Percentiles rank a stretch among this genome's conserved stretches.
These are phyloP conservation scores for Campoplex nolae DNA, from an alignment of 2,888 invertebrate genomes.

Conservation along the genomic window DNA sequence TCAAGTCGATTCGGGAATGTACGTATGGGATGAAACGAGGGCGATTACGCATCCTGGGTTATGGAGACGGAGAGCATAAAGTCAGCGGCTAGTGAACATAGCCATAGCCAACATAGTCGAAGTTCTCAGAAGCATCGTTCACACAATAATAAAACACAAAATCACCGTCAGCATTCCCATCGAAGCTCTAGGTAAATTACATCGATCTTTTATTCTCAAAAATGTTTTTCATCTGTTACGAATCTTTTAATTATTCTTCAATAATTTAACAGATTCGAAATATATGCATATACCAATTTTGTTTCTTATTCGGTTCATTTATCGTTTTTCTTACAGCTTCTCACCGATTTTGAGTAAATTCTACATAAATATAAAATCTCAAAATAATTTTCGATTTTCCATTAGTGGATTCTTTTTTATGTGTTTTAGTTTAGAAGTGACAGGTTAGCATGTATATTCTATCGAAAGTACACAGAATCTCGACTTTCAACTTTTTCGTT, in stretches of 20 bases:
- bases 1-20: constrained; percentile 77
- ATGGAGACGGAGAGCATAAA: constrained; percentile 98
- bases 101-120: constrained; percentile 87
- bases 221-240: not conserved
- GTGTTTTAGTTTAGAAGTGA: no score
- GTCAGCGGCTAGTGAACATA: constrained; percentile 92
- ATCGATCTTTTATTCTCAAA: constrained; percentile 26
- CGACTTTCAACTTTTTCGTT: no score
- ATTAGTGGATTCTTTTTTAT: no score
- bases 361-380: no score
- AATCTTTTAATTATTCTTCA: not conserved
- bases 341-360: no score
- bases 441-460: no score
- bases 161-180: constrained; percentile 88
- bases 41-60: constrained; percentile 83
- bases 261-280: not conserved
- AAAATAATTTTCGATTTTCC: no score
- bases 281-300: no score
- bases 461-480: no score
- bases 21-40: constrained; percentile 85
- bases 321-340: no score
- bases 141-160: constrained; percentile 82
- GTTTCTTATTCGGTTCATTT: no score
- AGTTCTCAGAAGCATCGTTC: constrained; percentile 80
- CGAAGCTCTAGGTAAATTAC: constrained; percentile 88